Percentiles rank a stretch among this genome's conserved stretches.
Evolutionary conservation across 1,140 invertebrate genomes (phyloP).

Genomic region (Schlechtendalia chinensis): DNA sequence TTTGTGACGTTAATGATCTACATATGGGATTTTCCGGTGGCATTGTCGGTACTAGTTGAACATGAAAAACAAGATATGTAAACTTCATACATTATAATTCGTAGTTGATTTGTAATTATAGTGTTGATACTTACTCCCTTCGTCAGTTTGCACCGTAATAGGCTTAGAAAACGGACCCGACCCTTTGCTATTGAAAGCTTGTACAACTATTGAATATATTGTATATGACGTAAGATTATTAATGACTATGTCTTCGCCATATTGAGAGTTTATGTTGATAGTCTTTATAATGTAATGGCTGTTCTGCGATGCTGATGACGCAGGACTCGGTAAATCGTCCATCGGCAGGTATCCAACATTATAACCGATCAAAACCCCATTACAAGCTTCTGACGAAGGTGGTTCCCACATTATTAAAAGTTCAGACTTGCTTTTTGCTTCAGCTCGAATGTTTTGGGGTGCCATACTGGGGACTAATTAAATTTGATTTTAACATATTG

Average conservation of each 20-base stretch:
- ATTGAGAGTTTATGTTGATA: slow-evolving; percentile 65
- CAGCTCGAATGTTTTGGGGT: slow-evolving; percentile 78
- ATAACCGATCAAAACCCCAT: slow-evolving; percentile 89
- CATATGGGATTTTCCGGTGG: slow-evolving; percentile 73
- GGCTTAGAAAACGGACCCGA: slow-evolving; percentile 82
- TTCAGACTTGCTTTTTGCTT: slow-evolving; percentile 84
- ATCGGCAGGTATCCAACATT: slow-evolving; percentile 83
- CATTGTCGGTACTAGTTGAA: slow-evolving; percentile 65
- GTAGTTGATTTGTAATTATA: no score
- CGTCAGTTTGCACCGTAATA: slow-evolving; percentile 77
- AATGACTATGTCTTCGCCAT: slow-evolving; percentile 66
- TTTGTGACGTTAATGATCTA: slow-evolving; percentile 70
- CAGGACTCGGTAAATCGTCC: slow-evolving; percentile 19
- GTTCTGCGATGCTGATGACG: slow-evolving; percentile 55
- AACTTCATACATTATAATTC: no score
- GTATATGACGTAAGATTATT: slow-evolving; percentile 79
- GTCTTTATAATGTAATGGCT: slow-evolving; percentile 69
- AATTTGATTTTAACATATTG: no score
- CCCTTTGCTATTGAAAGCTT: slow-evolving; percentile 89
- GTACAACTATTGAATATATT: slow-evolving; percentile 84
- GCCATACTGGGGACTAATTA: slow-evolving; percentile 78
- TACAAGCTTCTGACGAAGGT: slow-evolving; percentile 81
- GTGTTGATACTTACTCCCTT: slow-evolving; percentile 70
- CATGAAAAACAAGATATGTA: background rate
- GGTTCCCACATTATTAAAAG: slow-evolving; percentile 87